These are phyloP conservation scores for Drosophila baimaii DNA, from an alignment of 1,140 invertebrate genomes.

Conservation along the genomic window DNA sequence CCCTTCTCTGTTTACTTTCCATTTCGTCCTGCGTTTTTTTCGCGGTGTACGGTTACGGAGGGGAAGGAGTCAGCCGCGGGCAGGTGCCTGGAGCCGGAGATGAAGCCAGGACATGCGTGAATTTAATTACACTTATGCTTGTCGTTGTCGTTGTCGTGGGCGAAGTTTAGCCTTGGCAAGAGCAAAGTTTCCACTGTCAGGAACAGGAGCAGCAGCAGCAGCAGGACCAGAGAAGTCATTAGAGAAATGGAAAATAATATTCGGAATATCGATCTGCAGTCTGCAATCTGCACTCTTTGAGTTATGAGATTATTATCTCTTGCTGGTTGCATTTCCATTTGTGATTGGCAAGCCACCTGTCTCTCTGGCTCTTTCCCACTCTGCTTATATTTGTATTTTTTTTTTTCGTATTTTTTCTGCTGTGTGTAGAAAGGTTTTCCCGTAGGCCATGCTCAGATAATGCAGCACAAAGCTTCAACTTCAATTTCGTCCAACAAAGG, in stretches of 20 bases:
- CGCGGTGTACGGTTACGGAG: neutral
- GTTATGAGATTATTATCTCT: neutral
- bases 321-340: conserved; percentile 18
- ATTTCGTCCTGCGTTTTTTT: neutral
- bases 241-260: conserved; percentile 12
- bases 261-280: conserved; percentile 3
- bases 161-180: conserved; percentile 17
- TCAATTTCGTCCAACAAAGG: conserved; percentile 58
- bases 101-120: conserved; percentile 46
- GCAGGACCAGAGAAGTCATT: too few relatives aligned
- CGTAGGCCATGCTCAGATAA: conserved; percentile 55
- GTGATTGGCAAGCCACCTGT: conserved; percentile 15
- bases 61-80: neutral
- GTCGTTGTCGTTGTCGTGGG: conserved; percentile 1
- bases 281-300: neutral
- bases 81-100: conserved; percentile 8
- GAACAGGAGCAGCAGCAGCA: too few relatives aligned
- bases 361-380: neutral
- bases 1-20: neutral
- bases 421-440: conserved; percentile 43
- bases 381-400: neutral
- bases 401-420: neutral
- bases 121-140: conserved; percentile 76
- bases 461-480: conserved; percentile 74
- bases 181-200: conserved; percentile 23